Evolutionary conservation across 2,797 vertebrate species (phyloP).

Genomic region (Notolabrus celidotus): DNA sequence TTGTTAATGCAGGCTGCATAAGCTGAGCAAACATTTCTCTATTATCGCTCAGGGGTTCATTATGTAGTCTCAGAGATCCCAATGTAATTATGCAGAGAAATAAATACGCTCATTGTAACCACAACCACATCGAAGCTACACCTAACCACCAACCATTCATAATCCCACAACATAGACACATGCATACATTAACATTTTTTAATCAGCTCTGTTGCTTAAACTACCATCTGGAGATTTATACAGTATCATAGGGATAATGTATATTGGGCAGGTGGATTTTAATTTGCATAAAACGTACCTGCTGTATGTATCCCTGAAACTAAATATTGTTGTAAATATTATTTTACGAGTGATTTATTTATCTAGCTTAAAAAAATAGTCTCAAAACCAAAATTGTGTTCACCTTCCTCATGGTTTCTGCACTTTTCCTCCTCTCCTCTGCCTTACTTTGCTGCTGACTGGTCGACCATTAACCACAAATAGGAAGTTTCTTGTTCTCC

Average conservation of each 20-base stretch:
- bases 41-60: background rate
- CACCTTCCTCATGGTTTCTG: no score
- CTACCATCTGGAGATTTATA: background rate
- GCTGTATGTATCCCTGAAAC: no score
- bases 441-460: no score
- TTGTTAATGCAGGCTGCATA: conserved; percentile 16
- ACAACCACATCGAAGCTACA: conserved; percentile 32
- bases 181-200: conserved; percentile 10
- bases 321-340: no score
- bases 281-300: no score
- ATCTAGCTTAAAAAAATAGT: no score
- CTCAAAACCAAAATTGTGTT: no score
- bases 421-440: no score
- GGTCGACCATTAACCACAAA: no score
- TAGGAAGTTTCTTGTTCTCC: no score
- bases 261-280: no score
- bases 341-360: no score
- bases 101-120: conserved; percentile 13
- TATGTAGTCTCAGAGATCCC: conserved; percentile 5
- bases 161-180: conserved; percentile 13
- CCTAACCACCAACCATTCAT: conserved; percentile 1
- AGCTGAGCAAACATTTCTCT: conserved; percentile 21
- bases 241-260: background rate
- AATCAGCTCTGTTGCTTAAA: conserved; percentile 4
- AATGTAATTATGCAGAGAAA: conserved; percentile 2